Percentiles rank a stretch among this genome's conserved stretches.
These are phyloP conservation scores for Pyrrhura leucotis DNA, from an alignment of 2,797 vertebrate genomes.

Conservation along the genomic window DNA sequence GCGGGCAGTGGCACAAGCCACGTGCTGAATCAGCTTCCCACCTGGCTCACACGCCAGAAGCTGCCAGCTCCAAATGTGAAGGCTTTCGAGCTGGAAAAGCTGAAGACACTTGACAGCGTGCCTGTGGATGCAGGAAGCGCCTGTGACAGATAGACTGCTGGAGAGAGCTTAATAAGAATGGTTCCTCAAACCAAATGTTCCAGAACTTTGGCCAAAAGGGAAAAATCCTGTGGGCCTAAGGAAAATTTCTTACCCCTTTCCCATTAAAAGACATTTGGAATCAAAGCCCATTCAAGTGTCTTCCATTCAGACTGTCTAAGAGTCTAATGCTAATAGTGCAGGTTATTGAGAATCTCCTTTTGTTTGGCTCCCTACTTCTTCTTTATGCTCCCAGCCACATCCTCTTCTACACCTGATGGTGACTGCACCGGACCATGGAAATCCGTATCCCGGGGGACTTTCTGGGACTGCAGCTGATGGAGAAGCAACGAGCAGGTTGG, in stretches of 20 bases:
- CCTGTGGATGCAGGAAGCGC: background rate
- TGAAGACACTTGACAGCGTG: background rate
- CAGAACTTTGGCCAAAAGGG: background rate
- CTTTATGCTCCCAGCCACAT: background rate
- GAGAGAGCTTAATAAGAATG: constrained; percentile 3
- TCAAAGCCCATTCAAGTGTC: background rate
- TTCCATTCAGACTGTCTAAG: background rate
- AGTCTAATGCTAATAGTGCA: background rate
- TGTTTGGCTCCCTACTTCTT: background rate
- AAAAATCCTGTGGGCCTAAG: background rate
- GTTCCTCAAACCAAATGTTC: constrained; percentile 25
- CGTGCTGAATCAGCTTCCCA: constrained; percentile 45
- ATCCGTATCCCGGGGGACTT: background rate
- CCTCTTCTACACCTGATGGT: background rate
- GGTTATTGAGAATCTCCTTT: background rate
- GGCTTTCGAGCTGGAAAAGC: constrained; percentile 16
- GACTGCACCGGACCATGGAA: background rate
- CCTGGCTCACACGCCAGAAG: constrained; percentile 23
- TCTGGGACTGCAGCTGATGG: background rate
- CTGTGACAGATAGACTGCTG: constrained; percentile 8
- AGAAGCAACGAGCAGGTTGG: background rate
- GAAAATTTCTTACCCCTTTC: background rate
- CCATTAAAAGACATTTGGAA: background rate
- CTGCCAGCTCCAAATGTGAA: constrained; percentile 34
- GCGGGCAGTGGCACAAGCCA: constrained; percentile 5